phyloP scores from a whole-genome alignment of 1,140 invertebrate species.

The Trialeurodes vaporariorum region DNA sequence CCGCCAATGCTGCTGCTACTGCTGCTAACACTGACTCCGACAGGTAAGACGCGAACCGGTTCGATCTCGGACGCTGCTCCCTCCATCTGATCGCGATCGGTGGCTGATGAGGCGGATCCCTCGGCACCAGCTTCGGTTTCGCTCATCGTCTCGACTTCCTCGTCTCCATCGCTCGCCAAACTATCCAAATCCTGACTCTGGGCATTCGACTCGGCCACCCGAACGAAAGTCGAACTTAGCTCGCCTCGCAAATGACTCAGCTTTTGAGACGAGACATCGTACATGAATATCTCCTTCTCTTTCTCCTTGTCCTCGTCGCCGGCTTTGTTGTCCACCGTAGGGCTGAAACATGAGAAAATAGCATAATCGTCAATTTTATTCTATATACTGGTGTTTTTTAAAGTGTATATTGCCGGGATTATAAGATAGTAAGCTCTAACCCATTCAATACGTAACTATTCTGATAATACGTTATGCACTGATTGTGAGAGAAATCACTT shows the following conservation, averaged over 20 bases:
- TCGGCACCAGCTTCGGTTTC: too few species aligned
- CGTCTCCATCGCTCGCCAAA: constrained; percentile 30
- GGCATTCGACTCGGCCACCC: constrained; percentile 70
- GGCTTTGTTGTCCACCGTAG: constrained; percentile 4
- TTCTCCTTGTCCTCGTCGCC: constrained; percentile 31
- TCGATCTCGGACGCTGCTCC: background rate
- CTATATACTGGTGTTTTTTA: background rate
- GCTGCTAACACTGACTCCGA: too few species aligned
- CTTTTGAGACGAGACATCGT: constrained; percentile 52
- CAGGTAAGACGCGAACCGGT: background rate
- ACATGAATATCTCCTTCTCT: constrained; percentile 73
- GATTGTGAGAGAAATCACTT: too few species aligned
- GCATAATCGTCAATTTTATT: background rate
- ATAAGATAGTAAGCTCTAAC: too few species aligned
- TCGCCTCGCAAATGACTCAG: constrained; percentile 58
- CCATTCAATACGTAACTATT: too few species aligned
- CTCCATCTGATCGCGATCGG: too few species aligned
- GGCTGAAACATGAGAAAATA: constrained; percentile 24
- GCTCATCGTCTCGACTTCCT: constrained; percentile 14
- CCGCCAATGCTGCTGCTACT: background rate
- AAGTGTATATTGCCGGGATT: too few species aligned
- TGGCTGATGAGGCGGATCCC: too few species aligned
- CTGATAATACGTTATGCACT: too few species aligned
- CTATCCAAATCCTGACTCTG: constrained; percentile 50
- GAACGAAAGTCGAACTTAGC: constrained; percentile 64